Base-by-base conservation (phyloP, 2,113 vertebrate species). In the Oreotrochilus melanogaster region DNA sequence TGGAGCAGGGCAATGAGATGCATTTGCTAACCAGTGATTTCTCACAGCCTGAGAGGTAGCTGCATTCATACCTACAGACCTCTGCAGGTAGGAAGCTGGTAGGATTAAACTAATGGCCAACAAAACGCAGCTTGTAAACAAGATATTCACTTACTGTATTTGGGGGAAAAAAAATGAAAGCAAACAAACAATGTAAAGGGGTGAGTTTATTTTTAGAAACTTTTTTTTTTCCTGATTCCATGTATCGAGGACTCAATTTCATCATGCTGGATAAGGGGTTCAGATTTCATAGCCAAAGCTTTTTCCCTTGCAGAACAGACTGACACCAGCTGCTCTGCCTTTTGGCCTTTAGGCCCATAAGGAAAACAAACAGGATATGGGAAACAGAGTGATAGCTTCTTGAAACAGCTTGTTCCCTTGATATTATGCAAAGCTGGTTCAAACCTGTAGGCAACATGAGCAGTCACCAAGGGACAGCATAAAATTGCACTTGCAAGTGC, bases 1-100 rank as follows among this genome's bases (percentile, higher is more conserved):
- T 6, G 35, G 1, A 60, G 15, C 23, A 89, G 17, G 19, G 30
- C 28, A 2, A 0, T 2, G 5, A 18, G 6, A 33, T 0, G 0
- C 17, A 14, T 56, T 82, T 51, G 19, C 15, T 58, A 25, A 37
- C 7, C n/a, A 73, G 33, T 2, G 15, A 33, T 7, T 17, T 56
- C 24, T 9, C 39, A 64, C 1, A 4, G 30, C 8, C 31, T 71
- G 48, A 51, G 78, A n/a, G 45, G 17, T 14, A 65, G 12, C 15
- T 6, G 1, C 73, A 23, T 9, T 31, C 22, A 23, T 25, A 65
- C 30, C 64, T 62, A 28, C 11, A 72, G 64, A 69, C 2, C 43
- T 14, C 60, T 56, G 12, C 14, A 91, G 21, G 9, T 15, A 65
- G 33, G n/a, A 75, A 57, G 6, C 7, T 57, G 18, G 4, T 1